phyloP scores from a whole-genome alignment of 1,140 invertebrate species.

The Brachionus koreanus region DNA sequence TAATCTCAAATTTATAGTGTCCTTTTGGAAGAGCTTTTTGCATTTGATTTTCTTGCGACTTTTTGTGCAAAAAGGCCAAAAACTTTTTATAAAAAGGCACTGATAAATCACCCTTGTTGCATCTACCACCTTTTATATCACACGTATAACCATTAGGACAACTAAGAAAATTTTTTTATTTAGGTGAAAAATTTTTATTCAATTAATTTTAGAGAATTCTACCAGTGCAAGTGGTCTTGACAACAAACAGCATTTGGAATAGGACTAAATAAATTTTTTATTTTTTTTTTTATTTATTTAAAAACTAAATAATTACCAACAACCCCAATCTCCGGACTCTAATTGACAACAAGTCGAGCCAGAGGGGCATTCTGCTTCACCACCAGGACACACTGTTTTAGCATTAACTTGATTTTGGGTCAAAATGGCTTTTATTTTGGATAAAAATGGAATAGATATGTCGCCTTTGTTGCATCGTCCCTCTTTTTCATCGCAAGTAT shows the following conservation, averaged over 20 bases:
- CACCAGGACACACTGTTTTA: constrained; percentile 47
- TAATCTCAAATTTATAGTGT: constrained; percentile 47
- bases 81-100: constrained; percentile 39
- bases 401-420: neutral
- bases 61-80: neutral
- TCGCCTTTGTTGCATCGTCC: constrained; percentile 22
- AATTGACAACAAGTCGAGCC: constrained; percentile 57
- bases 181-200: neutral
- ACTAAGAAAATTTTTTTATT: constrained; percentile 39
- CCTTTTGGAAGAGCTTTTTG: neutral
- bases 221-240: constrained; percentile 49
- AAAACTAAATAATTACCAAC: constrained; percentile 47
- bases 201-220: neutral
- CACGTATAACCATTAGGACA: constrained; percentile 51
- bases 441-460: neutral
- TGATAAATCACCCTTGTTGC: constrained; percentile 41
- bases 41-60: neutral
- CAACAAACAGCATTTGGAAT: constrained; percentile 49
- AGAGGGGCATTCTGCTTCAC: constrained; percentile 51
- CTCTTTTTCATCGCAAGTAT: neutral
- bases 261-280: neutral
- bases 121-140: constrained; percentile 47
- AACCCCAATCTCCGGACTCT: constrained; percentile 51
- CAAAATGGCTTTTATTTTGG: neutral
- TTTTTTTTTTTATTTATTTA: neutral